Evolutionary conservation across 2,113 vertebrate species (phyloP), one percentile per base, ranked within the genome.

Genomic region (Callionymus lyra): DNA sequence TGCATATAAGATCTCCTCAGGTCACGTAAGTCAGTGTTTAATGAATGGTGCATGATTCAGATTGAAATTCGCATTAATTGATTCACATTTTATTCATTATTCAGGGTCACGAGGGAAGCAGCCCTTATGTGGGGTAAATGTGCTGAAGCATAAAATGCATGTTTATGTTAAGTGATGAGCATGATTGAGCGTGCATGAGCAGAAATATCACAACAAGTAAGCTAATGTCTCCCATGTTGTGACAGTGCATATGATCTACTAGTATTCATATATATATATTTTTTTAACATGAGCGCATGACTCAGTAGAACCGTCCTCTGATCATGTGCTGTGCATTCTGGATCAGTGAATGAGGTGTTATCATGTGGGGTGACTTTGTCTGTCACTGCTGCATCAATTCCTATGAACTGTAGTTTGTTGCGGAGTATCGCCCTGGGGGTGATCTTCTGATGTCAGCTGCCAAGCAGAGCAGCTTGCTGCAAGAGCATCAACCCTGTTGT

Each of bases 401-500:
- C 59, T 38, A 41, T 53, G 43, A 62, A 49, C 56, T 40, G 47
- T 36, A 37, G 57, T 64, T 46, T 53, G 62, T 62, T 57, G 33
- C 54, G 40, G 34, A 65, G 68, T 27, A 27, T 31, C 10, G 9
- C 68, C 72, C 70, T 10, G 16, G 41, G 69, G 77, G 45, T 2
- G 13, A 58, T 64, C 68, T 48, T 65, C 38, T 50, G 70, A 65
- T 45, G 42, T 19, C 2, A 50, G 16, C 57, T 72, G 63, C 68
- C 65, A 68, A 66, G 38, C 35, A 2, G 53, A 74, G 68, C 74
- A 56, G 59, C 67, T 75, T 69, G 64, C 56, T 35, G 12, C 35
- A 38, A 67, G 42, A 47, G 65, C 56, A 63, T 38, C 50, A 33
- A 61, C 65, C 57, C 60, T 58, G 68, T 76, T 77, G 69, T 72